Conservation (phyloP, 2,797 vertebrate species). For the Pterois miles region DNA sequence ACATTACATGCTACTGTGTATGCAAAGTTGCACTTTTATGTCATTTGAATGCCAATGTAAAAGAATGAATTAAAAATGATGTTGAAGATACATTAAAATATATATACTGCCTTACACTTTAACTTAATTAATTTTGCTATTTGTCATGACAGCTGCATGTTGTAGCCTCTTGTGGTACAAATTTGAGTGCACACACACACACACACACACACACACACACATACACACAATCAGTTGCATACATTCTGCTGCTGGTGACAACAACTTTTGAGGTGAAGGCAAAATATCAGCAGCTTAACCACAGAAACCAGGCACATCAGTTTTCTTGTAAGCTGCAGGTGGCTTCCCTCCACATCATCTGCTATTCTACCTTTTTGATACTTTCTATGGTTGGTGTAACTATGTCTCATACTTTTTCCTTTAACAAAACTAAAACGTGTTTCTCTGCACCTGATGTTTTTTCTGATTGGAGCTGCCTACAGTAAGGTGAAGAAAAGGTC, state of each 20-base stretch:
- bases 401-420: conserved; percentile 44
- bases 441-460: not conserved
- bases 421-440: conserved; percentile 22
- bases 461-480: not conserved
- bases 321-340: conserved; percentile 72
- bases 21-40: not conserved
- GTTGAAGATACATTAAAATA: not conserved
- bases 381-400: conserved; percentile 23
- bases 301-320: conserved; percentile 25
- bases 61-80: not conserved
- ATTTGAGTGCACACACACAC: not conserved
- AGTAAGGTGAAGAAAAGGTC: not conserved
- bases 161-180: not conserved
- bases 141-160: conserved; percentile 1
- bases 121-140: not conserved
- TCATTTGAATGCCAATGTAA: not conserved
- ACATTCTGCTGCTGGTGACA: not conserved
- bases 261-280: not conserved
- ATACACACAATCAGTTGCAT: not conserved
- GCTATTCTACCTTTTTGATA: conserved; percentile 9
- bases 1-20: not conserved
- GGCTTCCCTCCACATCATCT: conserved; percentile 43
- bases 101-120: conserved; percentile 3
- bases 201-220: not conserved
- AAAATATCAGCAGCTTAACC: conserved; percentile 36